A percentile compares a stretch with the other conserved stretches of the same genome.
phyloP scores from a whole-genome alignment of 2,113 vertebrate genomes.

The Phrynocephalus versicolor region DNA sequence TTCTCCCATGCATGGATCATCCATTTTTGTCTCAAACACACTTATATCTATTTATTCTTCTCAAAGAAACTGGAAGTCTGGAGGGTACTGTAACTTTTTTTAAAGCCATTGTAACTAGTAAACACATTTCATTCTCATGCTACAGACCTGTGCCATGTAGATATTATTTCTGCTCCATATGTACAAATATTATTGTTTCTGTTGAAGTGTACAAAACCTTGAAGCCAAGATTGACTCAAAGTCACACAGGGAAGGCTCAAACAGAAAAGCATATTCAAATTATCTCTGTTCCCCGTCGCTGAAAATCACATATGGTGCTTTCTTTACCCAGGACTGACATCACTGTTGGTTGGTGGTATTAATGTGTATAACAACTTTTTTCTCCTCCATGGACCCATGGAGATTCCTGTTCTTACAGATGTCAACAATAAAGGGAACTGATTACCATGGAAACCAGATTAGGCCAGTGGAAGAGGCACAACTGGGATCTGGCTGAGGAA shows the following conservation, averaged over 20 bases:
- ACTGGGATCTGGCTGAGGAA: background rate
- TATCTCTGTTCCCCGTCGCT: background rate
- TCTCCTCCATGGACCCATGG: background rate
- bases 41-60: background rate
- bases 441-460: conserved; percentile 6
- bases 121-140: background rate
- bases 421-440: background rate
- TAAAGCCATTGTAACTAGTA: background rate
- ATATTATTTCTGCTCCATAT: background rate
- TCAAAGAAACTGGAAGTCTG: background rate
- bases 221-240: background rate
- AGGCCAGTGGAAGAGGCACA: background rate
- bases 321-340: background rate
- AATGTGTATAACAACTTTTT: background rate
- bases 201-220: background rate
- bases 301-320: background rate
- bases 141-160: background rate
- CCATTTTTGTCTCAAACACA: background rate
- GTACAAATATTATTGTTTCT: background rate
- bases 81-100: background rate
- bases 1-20: background rate
- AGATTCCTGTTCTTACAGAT: background rate
- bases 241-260: background rate
- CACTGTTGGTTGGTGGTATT: background rate
- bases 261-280: background rate